Base-by-base conservation (phyloP, 2,888 invertebrate species). In the Dynastes maya region DNA sequence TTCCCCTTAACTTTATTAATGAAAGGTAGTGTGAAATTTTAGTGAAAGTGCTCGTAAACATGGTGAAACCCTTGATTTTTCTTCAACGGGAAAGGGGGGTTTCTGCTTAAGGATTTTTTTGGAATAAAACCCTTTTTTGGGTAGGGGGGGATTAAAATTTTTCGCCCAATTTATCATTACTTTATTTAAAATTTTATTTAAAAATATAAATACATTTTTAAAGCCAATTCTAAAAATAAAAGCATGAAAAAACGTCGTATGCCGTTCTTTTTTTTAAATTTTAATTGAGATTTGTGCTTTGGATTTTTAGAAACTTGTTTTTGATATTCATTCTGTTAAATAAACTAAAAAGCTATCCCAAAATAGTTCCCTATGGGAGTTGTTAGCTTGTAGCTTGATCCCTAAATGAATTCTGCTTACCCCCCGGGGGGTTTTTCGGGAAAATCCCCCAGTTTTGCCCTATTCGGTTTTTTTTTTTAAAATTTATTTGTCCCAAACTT, bases 61-160 rank as follows among this genome's bases (percentile, higher is more conserved):
- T 88, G 88, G 87, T 87, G 75, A 85, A 87, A 79, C n/a, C n/a
- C 83, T 87, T 77, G 85, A 87, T 83, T 87, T 87, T 83, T 85
- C 86, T 61, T 83, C 85, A 58, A 85, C 85, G 81, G 87, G 88
- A 87, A 81, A 85, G 87, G 85, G 81, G 80, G 78, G 37, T 13
- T 61, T 16, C 64, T 77, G 79, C 79, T 76, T 79, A 75, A 16
- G 16, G 80, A 80, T n/a, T 79, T 83, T 79, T 82, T 74, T 65
- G 79, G 79, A 78, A 80, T 81, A 83, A 84, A 84, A 85, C 85
- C 86, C 84, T 80, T 80, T 81, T 76, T 78, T n/a, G n/a, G n/a
- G 80, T 81, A 85, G 86, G 86, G 86, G 84, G 85, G 85, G 84
- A 86, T 86, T 86, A 86, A 87, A 83, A 86, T 86, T 86, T 86